Evolutionary conservation across 2,888 invertebrate genomes (phyloP).

Genomic region (Anodontia alba): DNA sequence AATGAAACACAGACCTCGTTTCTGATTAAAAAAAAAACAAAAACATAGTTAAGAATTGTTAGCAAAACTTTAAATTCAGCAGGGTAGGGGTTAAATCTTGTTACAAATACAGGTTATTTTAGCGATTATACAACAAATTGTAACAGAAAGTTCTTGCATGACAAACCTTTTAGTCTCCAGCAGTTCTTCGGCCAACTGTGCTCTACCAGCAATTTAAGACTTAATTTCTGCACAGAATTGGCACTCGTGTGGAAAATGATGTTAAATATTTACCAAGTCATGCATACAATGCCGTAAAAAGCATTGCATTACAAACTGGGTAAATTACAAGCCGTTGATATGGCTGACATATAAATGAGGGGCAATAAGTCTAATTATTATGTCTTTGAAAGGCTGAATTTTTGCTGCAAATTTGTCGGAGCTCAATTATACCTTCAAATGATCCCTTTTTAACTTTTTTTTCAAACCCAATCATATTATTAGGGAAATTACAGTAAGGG

Average conservation of each 20-base stretch:
- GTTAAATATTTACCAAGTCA: constrained; percentile 1
- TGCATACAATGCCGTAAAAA: not conserved
- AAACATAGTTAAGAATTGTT: too few relatives aligned
- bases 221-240: constrained; percentile 10
- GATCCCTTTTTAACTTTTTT: constrained; percentile 49
- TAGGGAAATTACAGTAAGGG: constrained; percentile 40
- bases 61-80: too few relatives aligned
- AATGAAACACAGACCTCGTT: too few relatives aligned
- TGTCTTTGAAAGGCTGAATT: constrained; percentile 14
- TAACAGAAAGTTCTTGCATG: not conserved
- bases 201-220: constrained; percentile 3
- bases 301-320: constrained; percentile 11
- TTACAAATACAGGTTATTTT: too few relatives aligned
- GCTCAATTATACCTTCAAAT: constrained; percentile 60
- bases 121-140: not conserved
- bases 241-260: not conserved
- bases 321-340: not conserved
- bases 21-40: too few relatives aligned
- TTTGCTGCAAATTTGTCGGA: constrained; percentile 33
- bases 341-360: constrained; percentile 8
- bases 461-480: constrained; percentile 48
- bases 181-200: not conserved
- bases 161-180: constrained; percentile 9
- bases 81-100: not conserved
- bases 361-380: constrained; percentile 42